Base-by-base conservation (phyloP, 2,113 vertebrate species). In the Aldabrachelys gigantea region DNA sequence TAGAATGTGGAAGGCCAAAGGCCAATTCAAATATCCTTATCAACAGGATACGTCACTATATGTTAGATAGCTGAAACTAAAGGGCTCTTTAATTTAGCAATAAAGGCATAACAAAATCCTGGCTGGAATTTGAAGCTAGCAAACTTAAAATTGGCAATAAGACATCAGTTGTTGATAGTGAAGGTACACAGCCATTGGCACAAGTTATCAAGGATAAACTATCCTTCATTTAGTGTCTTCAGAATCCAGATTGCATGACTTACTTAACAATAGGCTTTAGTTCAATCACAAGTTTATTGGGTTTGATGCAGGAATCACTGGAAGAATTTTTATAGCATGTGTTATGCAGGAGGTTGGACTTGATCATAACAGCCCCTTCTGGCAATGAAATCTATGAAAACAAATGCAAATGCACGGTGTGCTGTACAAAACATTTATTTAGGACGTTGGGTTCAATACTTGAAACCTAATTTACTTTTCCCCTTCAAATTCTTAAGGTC, bases 371-470 rank as follows among this genome's bases (percentile, higher is more conserved):
- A 90, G 78, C 85, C 38, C 80, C 82, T 93, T 91, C 90, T 88
- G 62, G 82, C 82, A 92, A 92, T 57, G 38, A 91, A 93, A 86
- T 72, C 56, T 89, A 82, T 81, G 82, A 95, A 96, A 91, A 95
- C 80, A 59, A 65, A 41, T 21, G 95, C 49, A 96, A 97, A 44
- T 88, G 93, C 59, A 47, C 84, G 88, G 82, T 17, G 22, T 52
- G 80, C 35, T 44, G 7, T 76, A 80, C 24, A 76, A 88, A 87
- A 57, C 47, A 85, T 82, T 93, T 94, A 93, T 92, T 95, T 89
- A 88, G 57, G 12, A 86, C 72, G 92, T 93, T 94, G 81, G 53
- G 91, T 92, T 97, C 95, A 95, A 94, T 44, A 79, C 50, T 80
- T 90, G 50, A 8, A 88, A 89, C 88, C 82, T 35, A 49, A 89